These are phyloP conservation scores for Monopis laevigella DNA, from an alignment of 2,888 invertebrate genomes.

Conservation along the genomic window DNA sequence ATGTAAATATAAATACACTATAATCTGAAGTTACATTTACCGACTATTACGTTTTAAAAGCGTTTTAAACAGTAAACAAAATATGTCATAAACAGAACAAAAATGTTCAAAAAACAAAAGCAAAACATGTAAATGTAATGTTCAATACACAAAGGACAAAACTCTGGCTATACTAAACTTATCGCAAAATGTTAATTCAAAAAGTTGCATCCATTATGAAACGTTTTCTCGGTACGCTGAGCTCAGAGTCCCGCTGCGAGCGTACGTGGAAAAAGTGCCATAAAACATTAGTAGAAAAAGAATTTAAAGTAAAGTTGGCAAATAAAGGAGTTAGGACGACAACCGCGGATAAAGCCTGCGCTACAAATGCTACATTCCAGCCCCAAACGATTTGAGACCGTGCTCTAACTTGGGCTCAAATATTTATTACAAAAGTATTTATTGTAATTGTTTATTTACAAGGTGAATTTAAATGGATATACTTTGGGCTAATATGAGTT, in stretches of 20 bases:
- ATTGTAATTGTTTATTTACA: too few relatives aligned
- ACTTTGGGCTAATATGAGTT: too few relatives aligned
- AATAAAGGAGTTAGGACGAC: constrained; percentile 40
- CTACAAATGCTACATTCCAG: constrained; percentile 58
- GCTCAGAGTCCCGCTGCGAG: constrained; percentile 27
- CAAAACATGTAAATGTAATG: constrained; percentile 20
- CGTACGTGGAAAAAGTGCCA: constrained; percentile 35
- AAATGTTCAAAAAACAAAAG: constrained; percentile 1
- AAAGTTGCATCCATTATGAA: constrained; percentile 60
- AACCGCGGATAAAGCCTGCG: constrained; percentile 43
- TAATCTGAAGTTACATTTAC: too few relatives aligned
- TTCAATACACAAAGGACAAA: constrained; percentile 46
- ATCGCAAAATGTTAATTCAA: constrained; percentile 53
- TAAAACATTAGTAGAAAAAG: constrained; percentile 47
- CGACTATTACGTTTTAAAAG: too few relatives aligned
- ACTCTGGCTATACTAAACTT: constrained; percentile 31
- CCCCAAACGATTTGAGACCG: constrained; percentile 23
- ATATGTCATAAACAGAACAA: too few relatives aligned
- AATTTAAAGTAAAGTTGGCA: constrained; percentile 50
- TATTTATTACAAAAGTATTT: too few relatives aligned
- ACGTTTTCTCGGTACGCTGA: constrained; percentile 42
- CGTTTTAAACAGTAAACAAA: too few relatives aligned
- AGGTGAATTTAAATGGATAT: too few relatives aligned
- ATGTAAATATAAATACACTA: too few relatives aligned
- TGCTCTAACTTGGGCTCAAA: too few relatives aligned